These are phyloP conservation scores for Argynnis bischoffii DNA, from an alignment of 2,888 invertebrate genomes.

Conservation along the genomic window DNA sequence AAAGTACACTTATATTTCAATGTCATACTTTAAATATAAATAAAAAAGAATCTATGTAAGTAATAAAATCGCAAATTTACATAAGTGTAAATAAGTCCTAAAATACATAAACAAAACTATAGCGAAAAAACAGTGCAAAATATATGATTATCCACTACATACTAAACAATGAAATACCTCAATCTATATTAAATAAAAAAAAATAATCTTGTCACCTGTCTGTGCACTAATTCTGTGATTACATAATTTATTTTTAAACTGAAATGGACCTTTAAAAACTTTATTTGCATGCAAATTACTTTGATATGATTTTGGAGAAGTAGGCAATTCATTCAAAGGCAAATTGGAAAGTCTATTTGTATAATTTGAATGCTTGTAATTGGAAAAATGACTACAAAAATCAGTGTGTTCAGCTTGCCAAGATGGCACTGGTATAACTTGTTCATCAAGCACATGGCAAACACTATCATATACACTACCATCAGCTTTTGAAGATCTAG, in stretches of 20 bases:
- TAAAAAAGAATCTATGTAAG: no score
- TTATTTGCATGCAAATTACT: slow-evolving; percentile 18
- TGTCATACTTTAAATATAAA: no score
- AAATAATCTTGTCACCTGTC: slow-evolving; percentile 12
- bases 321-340: slow-evolving; percentile 27
- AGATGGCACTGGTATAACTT: slow-evolving; percentile 64
- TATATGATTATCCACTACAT: neutral
- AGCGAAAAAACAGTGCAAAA: neutral
- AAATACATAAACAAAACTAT: no score
- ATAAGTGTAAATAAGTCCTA: no score
- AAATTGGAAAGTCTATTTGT: slow-evolving; percentile 45
- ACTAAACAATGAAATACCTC: neutral
- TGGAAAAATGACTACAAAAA: slow-evolving; percentile 44
- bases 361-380: slow-evolving; percentile 8
- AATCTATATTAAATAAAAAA: neutral
- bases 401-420: slow-evolving; percentile 63
- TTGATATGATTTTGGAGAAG: slow-evolving; percentile 4
- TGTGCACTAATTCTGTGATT: neutral
- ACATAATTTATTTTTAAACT: slow-evolving; percentile 24
- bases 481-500: slow-evolving; percentile 59
- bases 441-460: slow-evolving; percentile 69
- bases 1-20: no score
- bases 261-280: slow-evolving; percentile 44
- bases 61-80: no score
- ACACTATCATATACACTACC: slow-evolving; percentile 60